phyloP scores from a whole-genome alignment of 2,797 vertebrate species.

The Psittacula echo region DNA sequence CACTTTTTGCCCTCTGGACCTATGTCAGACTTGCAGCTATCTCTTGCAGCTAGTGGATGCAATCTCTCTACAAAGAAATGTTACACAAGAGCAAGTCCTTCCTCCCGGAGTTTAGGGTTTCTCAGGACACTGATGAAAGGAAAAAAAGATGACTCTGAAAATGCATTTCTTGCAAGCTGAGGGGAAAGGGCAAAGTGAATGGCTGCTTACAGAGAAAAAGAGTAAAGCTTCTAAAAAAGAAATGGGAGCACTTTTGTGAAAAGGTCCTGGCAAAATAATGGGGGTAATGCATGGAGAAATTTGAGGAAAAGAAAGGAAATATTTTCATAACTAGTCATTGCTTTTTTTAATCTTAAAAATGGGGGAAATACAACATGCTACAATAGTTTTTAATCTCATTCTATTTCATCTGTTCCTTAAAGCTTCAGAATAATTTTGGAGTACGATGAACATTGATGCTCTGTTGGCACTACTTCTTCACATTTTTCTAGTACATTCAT shows the following conservation, averaged over 20 bases:
- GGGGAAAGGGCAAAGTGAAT: neutral
- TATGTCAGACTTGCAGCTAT: neutral
- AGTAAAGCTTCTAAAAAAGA: neutral
- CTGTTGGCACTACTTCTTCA: neutral
- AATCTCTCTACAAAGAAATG: neutral
- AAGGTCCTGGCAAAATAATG: neutral
- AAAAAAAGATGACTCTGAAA: neutral
- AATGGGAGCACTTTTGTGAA: neutral
- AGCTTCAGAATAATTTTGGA: neutral
- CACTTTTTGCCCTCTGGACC: neutral
- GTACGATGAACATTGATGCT: accelerated
- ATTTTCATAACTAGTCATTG: neutral
- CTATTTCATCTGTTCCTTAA: neutral
- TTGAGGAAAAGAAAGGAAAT: neutral
- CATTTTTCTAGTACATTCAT: neutral
- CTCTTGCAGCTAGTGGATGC: too few species aligned
- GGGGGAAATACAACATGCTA: neutral
- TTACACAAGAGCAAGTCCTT: neutral
- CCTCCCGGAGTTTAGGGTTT: neutral
- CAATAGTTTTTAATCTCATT: neutral
- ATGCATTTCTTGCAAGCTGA: neutral
- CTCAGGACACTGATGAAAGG: neutral
- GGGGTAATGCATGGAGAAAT: neutral
- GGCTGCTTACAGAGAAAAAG: neutral
- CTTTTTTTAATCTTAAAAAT: neutral